Evolutionary conservation across 2,113 vertebrate species (phyloP), one percentile per base, ranked within the genome.

Genomic region (Etheostoma spectabile): DNA sequence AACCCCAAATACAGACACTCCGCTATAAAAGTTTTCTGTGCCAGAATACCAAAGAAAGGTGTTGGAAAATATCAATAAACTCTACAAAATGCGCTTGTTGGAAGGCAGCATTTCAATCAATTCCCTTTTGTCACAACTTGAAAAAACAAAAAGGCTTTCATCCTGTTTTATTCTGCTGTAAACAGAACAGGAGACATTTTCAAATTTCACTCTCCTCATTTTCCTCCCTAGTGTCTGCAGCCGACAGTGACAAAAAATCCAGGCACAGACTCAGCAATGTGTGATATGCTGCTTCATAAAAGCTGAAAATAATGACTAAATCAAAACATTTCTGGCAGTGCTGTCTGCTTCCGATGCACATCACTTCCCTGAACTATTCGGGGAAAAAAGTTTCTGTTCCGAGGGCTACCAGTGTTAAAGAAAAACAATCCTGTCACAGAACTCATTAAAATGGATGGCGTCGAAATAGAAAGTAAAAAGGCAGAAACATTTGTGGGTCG

Each of bases 291-390:
- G 68, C 71, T 78, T 79, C 19, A 55, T 64, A 66, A 56, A 79
- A 64, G 38, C 46, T 33, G 70, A 71, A 56, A 72, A 74, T 42
- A 73, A 78, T 48, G 75, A 86, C 86, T 73, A 65, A 83, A 80
- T 79, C 68, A 72, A 35, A 55, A 30, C 64, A 24, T 70, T 35
- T 68, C 49, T 4, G 62, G 49, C 52, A 38, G 60, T 2, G 33
- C 10, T 11, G 74, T 60, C 78, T 66, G 56, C 24, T 51, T 49
- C 10, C 3, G 80, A 65, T 76, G 24, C 71, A 74, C 78, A 76
- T 77, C 62, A 46, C 62, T 63, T 82, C 77, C 64, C 48, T 56
- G 46, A 55, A 76, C 24, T 21, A n/a, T 0, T 46, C 59, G 5
- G 27, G 27, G 16, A 42, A 24, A 82, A 27, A 82, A 0, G 1